Percentiles rank a stretch among this genome's conserved stretches.
phyloP scores from a whole-genome alignment of 2,888 invertebrate genomes.

The Crossocerus cetratus region DNA sequence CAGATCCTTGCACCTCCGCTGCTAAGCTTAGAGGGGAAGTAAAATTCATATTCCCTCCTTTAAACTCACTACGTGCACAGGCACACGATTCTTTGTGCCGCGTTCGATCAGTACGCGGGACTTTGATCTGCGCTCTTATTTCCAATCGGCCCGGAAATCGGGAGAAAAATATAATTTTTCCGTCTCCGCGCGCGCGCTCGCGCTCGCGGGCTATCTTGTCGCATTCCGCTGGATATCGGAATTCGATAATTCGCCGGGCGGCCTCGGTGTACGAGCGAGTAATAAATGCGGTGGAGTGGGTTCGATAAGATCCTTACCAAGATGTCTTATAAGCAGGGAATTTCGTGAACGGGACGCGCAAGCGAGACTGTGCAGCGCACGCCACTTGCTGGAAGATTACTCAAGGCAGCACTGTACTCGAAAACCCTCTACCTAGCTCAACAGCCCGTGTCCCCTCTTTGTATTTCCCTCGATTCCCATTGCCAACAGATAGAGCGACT shows the following conservation, averaged over 20 bases:
- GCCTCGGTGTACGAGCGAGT: neutral
- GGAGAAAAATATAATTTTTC: constrained; percentile 5
- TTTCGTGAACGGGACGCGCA: neutral
- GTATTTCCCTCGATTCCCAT: neutral
- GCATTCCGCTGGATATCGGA: constrained; percentile 9
- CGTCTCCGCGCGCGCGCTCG: neutral
- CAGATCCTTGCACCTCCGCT: constrained; percentile 1
- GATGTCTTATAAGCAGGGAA: neutral
- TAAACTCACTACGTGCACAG: constrained; percentile 5
- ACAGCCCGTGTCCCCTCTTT: no score
- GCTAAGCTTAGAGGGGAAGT: neutral
- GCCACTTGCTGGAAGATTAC: neutral
- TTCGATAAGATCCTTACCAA: neutral
- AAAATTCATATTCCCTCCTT: neutral
- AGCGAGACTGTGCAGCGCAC: neutral
- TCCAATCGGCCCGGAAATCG: constrained; percentile 27
- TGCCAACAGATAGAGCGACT: neutral
- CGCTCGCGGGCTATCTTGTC: neutral
- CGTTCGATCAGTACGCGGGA: neutral
- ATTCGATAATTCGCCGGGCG: constrained; percentile 26
- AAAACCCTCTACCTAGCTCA: no score
- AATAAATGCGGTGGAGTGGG: constrained; percentile 22
- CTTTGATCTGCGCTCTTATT: constrained; percentile 13
- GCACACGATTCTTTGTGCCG: constrained; percentile 24
- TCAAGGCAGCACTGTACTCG: no score